Evolutionary conservation across 2,113 vertebrate species (phyloP).

Genomic region (Seriola quinqueradiata): DNA sequence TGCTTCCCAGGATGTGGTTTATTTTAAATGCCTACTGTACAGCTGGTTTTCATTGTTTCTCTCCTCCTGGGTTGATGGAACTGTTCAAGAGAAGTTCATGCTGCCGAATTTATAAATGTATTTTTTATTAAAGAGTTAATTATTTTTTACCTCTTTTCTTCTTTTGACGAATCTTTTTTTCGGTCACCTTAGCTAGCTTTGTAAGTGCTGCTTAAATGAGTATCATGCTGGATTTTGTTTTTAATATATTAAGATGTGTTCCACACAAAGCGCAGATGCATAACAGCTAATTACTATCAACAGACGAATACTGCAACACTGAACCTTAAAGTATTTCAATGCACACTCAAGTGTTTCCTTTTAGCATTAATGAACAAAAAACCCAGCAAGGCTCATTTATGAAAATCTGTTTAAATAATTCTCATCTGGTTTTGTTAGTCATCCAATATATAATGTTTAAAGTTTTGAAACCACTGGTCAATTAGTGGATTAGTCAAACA

Average conservation of each 20-base stretch:
- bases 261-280: neutral
- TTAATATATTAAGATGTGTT: neutral
- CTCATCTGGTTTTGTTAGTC: neutral
- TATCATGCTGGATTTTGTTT: neutral
- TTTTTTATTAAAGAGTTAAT: constrained; percentile 80
- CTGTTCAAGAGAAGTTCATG: constrained; percentile 64
- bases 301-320: neutral
- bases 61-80: constrained; percentile 53
- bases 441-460: neutral
- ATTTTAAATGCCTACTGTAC: constrained; percentile 58
- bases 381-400: neutral
- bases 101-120: constrained; percentile 78
- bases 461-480: neutral
- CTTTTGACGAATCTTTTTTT: constrained; percentile 2
- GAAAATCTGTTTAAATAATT: neutral
- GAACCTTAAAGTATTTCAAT: neutral
- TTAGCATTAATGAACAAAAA: neutral
- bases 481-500: neutral
- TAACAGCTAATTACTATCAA: neutral
- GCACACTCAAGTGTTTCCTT: neutral
- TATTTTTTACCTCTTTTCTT: constrained; percentile 72
- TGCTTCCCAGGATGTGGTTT: constrained; percentile 55
- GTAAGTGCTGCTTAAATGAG: neutral
- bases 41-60: constrained; percentile 55
- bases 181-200: neutral